Conservation (phyloP, 2,888 invertebrate genomes). For the Hydrotaea diabolus region DNA sequence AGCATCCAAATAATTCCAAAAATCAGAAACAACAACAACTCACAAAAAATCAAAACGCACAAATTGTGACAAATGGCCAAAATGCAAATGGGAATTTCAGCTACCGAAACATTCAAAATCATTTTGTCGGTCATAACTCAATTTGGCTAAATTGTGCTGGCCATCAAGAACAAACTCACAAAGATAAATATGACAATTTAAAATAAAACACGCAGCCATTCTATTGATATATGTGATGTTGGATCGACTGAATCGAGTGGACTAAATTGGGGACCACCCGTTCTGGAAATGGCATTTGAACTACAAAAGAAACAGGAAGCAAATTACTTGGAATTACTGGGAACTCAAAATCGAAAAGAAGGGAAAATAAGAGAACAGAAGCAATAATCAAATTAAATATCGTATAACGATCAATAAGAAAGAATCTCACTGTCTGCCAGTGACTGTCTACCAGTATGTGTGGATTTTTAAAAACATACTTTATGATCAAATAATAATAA, state of each 20-base stretch:
- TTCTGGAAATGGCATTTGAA: not conserved
- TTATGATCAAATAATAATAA: no score
- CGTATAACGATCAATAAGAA: conserved; percentile 30
- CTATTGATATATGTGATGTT: conserved; percentile 19
- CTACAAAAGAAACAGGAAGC: conserved; percentile 64
- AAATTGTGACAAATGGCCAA: conserved; percentile 55
- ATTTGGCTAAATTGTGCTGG: conserved; percentile 70
- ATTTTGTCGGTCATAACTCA: conserved; percentile 74
- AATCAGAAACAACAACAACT: conserved; percentile 34
- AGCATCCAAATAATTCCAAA: conserved; percentile 2
- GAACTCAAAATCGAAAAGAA: not conserved
- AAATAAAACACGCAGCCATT: conserved; percentile 17
- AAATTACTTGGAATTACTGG: conserved; percentile 64
- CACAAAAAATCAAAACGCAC: conserved; percentile 15
- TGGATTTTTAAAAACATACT: not conserved
- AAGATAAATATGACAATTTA: conserved; percentile 32
- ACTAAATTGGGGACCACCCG: not conserved
- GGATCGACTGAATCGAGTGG: not conserved
- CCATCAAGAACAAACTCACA: conserved; percentile 37
- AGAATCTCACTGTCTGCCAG: not conserved
- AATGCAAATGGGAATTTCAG: conserved; percentile 66
- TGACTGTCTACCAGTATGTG: not conserved
- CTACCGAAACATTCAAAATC: conserved; percentile 40
- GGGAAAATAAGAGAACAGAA: conserved; percentile 5
- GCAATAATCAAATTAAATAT: conserved; percentile 61